These are phyloP conservation scores for Itoplectis maculator DNA, from an alignment of 2,888 invertebrate species.

Conservation along the genomic window DNA sequence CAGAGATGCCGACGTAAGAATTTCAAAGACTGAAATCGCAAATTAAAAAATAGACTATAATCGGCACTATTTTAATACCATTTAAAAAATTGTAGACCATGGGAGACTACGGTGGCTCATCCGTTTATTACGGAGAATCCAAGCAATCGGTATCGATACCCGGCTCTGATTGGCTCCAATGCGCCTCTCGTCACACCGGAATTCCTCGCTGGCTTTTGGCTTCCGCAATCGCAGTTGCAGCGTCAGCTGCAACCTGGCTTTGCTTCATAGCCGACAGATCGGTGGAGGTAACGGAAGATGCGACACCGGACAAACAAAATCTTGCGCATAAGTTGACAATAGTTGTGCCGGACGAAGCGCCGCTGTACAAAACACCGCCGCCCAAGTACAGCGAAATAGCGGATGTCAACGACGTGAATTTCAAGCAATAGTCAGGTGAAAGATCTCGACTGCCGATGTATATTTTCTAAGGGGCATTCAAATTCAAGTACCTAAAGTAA, in stretches of 20 bases:
- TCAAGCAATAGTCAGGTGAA: constrained; percentile 58
- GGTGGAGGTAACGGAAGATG: constrained; percentile 71
- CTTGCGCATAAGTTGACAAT: constrained; percentile 71
- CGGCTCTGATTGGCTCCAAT: constrained; percentile 78
- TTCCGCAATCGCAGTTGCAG: constrained; percentile 72
- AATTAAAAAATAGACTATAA: background rate
- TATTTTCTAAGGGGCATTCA: constrained; percentile 64
- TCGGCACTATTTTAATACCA: background rate
- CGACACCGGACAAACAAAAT: constrained; percentile 56
- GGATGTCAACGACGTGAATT: constrained; percentile 55
- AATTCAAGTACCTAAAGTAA: constrained; percentile 60
- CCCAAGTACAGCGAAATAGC: constrained; percentile 76
- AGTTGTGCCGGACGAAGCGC: constrained; percentile 77
- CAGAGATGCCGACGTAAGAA: constrained; percentile 77
- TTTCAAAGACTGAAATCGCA: background rate
- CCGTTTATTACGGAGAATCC: constrained; percentile 79
- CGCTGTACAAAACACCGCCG: constrained; percentile 76
- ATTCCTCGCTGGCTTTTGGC: constrained; percentile 78
- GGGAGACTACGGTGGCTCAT: constrained; percentile 77
- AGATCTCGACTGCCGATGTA: constrained; percentile 27
- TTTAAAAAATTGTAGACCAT: constrained; percentile 73
- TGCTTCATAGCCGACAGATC: constrained; percentile 74
- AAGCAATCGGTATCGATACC: constrained; percentile 76
- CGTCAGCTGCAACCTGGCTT: constrained; percentile 75
- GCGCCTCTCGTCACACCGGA: constrained; percentile 73